Conservation (phyloP, 2,888 invertebrate genomes). For the Taenaris catops region DNA sequence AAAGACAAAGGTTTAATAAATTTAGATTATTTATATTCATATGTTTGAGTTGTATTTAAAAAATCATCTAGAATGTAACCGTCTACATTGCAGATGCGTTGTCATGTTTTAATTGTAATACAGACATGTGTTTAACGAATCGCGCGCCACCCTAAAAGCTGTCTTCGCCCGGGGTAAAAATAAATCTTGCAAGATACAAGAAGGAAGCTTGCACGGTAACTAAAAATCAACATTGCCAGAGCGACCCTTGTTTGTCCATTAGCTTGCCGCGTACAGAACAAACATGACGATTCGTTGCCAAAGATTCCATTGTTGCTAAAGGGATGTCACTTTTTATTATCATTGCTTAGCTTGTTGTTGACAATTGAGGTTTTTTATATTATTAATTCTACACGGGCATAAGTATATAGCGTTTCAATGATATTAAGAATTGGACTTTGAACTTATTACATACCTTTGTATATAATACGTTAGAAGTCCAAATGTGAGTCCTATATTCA, state of each 20-base stretch:
- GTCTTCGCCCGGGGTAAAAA: slow-evolving; percentile 41
- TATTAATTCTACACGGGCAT: too few relatives aligned
- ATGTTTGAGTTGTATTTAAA: too few relatives aligned
- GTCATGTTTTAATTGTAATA: slow-evolving; percentile 8
- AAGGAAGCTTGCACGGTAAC: slow-evolving; percentile 55
- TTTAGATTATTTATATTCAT: too few relatives aligned
- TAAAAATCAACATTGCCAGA: slow-evolving; percentile 66
- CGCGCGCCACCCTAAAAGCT: slow-evolving; percentile 17
- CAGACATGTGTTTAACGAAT: slow-evolving; percentile 5
- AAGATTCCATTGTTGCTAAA: slow-evolving; percentile 28
- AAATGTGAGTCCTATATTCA: too few relatives aligned
- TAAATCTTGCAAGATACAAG: slow-evolving; percentile 69
- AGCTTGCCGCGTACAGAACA: slow-evolving; percentile 64
- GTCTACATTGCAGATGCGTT: too few relatives aligned
- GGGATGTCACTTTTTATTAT: slow-evolving; percentile 25
- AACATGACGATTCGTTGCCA: slow-evolving; percentile 40
- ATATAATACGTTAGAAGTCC: too few relatives aligned
- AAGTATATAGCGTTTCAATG: too few relatives aligned
- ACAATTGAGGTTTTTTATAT: background rate
- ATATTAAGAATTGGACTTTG: too few relatives aligned
- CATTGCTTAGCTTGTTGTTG: slow-evolving; percentile 4
- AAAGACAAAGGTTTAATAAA: too few relatives aligned
- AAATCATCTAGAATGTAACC: too few relatives aligned
- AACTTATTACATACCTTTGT: too few relatives aligned
- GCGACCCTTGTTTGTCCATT: slow-evolving; percentile 74